A percentile compares a stretch with the other conserved stretches of the same genome.
phyloP scores from a whole-genome alignment of 1,140 invertebrate species.

The Helicoverpa zea region DNA sequence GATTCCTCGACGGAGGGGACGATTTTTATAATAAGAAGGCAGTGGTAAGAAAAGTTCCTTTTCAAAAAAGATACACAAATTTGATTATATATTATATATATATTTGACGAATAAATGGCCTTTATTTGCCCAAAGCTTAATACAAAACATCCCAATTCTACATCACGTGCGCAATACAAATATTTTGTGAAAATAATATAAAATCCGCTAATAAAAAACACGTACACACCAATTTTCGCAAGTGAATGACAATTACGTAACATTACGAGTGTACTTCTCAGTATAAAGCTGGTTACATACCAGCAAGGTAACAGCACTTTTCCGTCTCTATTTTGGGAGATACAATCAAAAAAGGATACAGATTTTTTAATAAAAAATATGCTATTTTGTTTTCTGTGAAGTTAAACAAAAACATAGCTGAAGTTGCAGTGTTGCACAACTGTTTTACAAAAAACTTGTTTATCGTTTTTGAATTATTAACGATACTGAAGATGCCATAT shows the following conservation, averaged over 20 bases:
- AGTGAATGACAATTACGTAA: slow-evolving; percentile 39
- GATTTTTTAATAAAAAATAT: no score
- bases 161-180: slow-evolving; percentile 3
- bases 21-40: neutral
- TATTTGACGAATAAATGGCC: no score
- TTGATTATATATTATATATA: no score
- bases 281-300: neutral
- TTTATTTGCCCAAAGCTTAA: neutral
- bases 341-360: no score
- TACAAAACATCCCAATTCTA: neutral
- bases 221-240: slow-evolving; percentile 37
- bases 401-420: no score
- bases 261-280: slow-evolving; percentile 17
- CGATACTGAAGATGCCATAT: no score
- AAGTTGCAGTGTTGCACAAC: no score
- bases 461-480: no score
- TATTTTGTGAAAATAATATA: slow-evolving; percentile 13
- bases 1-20: neutral
- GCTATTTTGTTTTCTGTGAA: no score
- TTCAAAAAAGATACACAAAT: neutral
- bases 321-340: no score
- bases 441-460: no score
- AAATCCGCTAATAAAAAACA: slow-evolving; percentile 37
- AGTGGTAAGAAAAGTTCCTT: no score
- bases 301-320: neutral